These are phyloP conservation scores for Tetramorium alpestre DNA, from an alignment of 1,140 invertebrate species.

Conservation along the genomic window DNA sequence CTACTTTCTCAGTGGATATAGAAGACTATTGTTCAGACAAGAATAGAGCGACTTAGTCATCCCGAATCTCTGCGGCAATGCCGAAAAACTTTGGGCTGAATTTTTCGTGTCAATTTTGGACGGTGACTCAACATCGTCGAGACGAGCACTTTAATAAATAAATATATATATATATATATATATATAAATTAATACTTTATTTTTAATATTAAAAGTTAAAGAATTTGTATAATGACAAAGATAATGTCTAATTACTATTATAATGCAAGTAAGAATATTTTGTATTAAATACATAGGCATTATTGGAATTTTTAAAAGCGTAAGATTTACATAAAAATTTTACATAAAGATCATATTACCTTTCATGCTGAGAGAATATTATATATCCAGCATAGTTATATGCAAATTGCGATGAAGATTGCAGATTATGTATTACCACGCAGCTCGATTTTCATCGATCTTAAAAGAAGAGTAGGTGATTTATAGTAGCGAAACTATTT, in stretches of 20 bases:
- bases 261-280: background rate
- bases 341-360: background rate
- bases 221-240: background rate
- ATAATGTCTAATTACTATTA: background rate
- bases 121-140: conserved; percentile 60
- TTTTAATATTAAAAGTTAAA: background rate
- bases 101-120: conserved; percentile 67
- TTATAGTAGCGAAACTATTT: conserved; percentile 57
- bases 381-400: background rate
- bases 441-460: conserved; percentile 47
- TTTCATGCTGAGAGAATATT: background rate
- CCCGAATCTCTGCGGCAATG: conserved; percentile 58
- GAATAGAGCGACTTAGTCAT: conserved; percentile 75
- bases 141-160: background rate
- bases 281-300: background rate
- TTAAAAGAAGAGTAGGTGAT: conserved; percentile 55
- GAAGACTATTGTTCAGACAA: conserved; percentile 66
- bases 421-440: background rate
- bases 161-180: background rate
- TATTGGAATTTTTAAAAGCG: background rate
- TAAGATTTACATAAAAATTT: conserved; percentile 21
- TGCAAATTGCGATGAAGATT: conserved; percentile 16
- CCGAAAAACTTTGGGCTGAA: conserved; percentile 62
- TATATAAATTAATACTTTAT: background rate
- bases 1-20: conserved; percentile 73